A percentile compares a stretch with the other conserved stretches of the same genome.
Evolutionary conservation across 37 sponge, comb jelly and placozoan genomes (phyloP).

Genomic region (Chondrilla cf. caribensis): DNA sequence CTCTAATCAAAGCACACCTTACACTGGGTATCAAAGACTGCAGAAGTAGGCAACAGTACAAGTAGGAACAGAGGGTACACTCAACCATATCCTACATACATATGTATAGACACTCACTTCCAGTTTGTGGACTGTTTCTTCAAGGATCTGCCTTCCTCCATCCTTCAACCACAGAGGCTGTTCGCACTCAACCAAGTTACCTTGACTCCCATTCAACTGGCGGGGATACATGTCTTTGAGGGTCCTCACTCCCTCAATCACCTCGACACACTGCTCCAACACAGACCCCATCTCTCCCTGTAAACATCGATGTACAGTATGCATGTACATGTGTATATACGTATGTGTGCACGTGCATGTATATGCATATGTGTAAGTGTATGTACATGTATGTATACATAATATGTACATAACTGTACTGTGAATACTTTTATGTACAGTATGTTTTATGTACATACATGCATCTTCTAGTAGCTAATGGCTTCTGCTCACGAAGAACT

Average conservation of each 20-base stretch:
- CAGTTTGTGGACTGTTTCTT: not conserved
- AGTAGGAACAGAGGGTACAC: no score
- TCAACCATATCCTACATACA: not conserved
- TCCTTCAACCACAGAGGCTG: not conserved
- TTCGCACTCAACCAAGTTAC: not conserved
- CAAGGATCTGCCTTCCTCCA: not conserved
- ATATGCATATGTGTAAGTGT: not conserved
- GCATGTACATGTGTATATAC: not conserved
- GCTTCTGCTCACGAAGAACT: no score
- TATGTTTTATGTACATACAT: no score
- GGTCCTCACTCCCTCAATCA: not conserved
- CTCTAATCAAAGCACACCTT: no score
- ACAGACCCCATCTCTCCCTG: not conserved
- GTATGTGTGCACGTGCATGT: not conserved
- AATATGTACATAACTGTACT: no score
- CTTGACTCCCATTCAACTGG: not conserved
- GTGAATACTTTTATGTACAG: no score
- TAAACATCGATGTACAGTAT: not conserved
- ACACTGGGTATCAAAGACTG: no score
- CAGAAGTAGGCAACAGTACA: not conserved
- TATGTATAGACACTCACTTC: not conserved
- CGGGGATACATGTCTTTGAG: not conserved
- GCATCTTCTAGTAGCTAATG: no score
- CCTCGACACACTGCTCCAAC: slow-evolving; percentile 6
- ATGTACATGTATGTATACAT: no score